Percentiles rank a stretch among this genome's conserved stretches.
Conservation (phyloP, 2,113 vertebrate species). For the Leiothrix lutea region DNA sequence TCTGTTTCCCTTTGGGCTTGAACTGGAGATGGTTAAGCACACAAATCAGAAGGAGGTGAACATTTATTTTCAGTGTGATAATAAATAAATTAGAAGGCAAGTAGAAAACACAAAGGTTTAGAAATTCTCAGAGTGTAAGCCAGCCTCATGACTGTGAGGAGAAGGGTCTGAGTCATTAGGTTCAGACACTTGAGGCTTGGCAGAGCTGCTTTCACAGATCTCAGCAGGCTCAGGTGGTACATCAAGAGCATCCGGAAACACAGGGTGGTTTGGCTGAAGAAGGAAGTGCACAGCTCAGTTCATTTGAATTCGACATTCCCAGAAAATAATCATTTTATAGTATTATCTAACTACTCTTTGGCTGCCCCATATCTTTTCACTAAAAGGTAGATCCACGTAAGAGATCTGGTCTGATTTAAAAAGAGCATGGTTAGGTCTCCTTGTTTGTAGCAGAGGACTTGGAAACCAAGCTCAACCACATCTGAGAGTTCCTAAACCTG, state of each 20-base stretch:
- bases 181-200: background rate
- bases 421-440: background rate
- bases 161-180: background rate
- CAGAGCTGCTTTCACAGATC: background rate
- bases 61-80: slow-evolving; percentile 1
- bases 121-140: background rate
- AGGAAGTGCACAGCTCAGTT: background rate
- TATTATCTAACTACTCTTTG: background rate
- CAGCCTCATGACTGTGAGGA: background rate
- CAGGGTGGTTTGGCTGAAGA: background rate
- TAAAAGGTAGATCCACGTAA: background rate
- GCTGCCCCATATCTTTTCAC: background rate
- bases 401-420: background rate
- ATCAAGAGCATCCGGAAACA: background rate
- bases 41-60: background rate
- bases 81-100: slow-evolving; percentile 16
- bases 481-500: background rate
- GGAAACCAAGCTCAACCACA: background rate
- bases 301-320: background rate
- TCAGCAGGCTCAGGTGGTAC: background rate
- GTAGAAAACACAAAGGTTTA: background rate
- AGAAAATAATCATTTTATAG: background rate
- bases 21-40: slow-evolving; percentile 3
- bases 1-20: slow-evolving; percentile 17
- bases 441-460: background rate